A percentile compares a stretch with the other conserved stretches of the same genome.
phyloP scores from a whole-genome alignment of 1,140 invertebrate species.

The Venturia canescens region DNA sequence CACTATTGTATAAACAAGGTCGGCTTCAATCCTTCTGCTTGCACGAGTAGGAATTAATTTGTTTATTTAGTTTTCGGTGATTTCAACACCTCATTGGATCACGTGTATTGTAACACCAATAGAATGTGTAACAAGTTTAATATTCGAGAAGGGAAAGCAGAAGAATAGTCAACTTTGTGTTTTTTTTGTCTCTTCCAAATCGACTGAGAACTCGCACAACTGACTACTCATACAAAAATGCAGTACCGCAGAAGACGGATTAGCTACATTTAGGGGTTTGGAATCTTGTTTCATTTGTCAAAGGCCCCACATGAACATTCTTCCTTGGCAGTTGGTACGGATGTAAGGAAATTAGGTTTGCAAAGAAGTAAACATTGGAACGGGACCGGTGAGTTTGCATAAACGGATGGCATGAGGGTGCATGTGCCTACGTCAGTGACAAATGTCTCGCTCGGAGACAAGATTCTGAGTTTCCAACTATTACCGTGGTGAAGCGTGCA shows the following conservation, averaged over 20 bases:
- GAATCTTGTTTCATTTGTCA: neutral
- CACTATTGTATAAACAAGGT: slow-evolving; percentile 40
- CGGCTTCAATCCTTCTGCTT: neutral
- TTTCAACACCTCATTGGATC: neutral
- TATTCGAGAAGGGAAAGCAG: neutral
- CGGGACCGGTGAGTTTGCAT: slow-evolving; percentile 70
- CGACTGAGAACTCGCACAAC: neutral
- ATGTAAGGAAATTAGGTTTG: slow-evolving; percentile 68
- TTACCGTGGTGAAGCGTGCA: slow-evolving; percentile 13
- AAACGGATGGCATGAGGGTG: slow-evolving; percentile 70
- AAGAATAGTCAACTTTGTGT: neutral
- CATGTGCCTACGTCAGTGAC: slow-evolving; percentile 61
- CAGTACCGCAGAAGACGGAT: neutral
- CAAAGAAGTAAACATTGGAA: slow-evolving; percentile 74
- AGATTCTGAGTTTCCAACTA: slow-evolving; percentile 17
- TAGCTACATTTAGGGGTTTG: neutral
- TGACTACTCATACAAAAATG: neutral
- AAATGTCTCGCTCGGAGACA: slow-evolving; percentile 60
- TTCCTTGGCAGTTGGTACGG: neutral
- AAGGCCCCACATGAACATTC: slow-evolving; percentile 58
- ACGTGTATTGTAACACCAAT: neutral
- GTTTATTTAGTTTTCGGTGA: neutral
- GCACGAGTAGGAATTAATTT: neutral
- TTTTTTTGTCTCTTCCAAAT: neutral
- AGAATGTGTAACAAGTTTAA: neutral